phyloP scores from a whole-genome alignment of 2,113 vertebrate species.

The Dissostichus mawsoni region DNA sequence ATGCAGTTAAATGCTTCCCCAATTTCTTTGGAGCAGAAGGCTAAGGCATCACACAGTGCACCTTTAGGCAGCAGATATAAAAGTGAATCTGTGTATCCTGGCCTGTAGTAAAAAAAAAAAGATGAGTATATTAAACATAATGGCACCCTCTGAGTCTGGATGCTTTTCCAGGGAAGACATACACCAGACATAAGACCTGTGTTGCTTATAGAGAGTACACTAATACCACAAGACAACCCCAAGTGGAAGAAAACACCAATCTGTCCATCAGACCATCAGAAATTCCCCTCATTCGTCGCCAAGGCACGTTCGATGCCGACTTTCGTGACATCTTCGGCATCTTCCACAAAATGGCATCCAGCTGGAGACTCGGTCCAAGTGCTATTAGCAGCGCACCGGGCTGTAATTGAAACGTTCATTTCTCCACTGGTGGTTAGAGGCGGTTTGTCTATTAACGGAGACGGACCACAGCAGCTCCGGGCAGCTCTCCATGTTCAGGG shows the following conservation, averaged over 20 bases:
- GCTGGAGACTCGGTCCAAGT: conserved; percentile 65
- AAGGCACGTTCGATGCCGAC: conserved; percentile 71
- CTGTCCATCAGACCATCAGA: conserved; percentile 64
- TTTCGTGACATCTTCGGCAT: conserved; percentile 72
- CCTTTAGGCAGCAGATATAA: conserved; percentile 19
- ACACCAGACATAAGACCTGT: conserved; percentile 45
- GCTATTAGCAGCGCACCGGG: conserved; percentile 70
- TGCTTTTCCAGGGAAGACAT: conserved; percentile 31
- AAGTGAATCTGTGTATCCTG: conserved; percentile 34
- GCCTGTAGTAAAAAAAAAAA: conserved; percentile 21
- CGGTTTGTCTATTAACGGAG: conserved; percentile 64
- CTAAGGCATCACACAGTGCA: too few species aligned
- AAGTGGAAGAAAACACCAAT: conserved; percentile 52
- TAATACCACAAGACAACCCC: conserved; percentile 47
- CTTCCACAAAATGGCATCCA: conserved; percentile 79
- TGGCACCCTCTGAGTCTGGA: conserved; percentile 29
- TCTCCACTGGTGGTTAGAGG: conserved; percentile 64
- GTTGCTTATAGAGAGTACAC: conserved; percentile 50
- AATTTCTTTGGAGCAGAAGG: too few species aligned
- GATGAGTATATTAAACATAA: conserved; percentile 30
- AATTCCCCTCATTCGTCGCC: conserved; percentile 53
- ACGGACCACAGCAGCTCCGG: conserved; percentile 56
- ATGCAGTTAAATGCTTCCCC: too few species aligned
- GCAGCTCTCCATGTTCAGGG: conserved; percentile 60
- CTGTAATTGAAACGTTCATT: conserved; percentile 74